Evolutionary conservation across 2,797 vertebrate genomes (phyloP).

Genomic region (Heterohyrax brucei): DNA sequence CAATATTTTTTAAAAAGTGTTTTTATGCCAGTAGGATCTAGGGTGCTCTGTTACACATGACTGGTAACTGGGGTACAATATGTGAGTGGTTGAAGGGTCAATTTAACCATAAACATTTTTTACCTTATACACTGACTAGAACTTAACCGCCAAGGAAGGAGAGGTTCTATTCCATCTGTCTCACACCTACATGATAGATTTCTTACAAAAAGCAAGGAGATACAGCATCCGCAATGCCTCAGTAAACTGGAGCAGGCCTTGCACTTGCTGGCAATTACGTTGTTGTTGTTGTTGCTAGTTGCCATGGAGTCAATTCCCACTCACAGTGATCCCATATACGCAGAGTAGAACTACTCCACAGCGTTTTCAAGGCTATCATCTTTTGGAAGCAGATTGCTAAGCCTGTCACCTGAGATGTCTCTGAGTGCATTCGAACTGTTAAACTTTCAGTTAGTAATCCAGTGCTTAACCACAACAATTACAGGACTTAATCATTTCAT

Average conservation of each 20-base stretch:
- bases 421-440: neutral
- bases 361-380: neutral
- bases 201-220: neutral
- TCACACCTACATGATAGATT: neutral
- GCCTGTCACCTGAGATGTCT: neutral
- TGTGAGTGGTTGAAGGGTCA: neutral
- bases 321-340: neutral
- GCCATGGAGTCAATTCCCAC: neutral
- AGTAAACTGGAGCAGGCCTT: neutral
- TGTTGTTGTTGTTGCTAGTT: neutral
- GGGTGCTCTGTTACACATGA: neutral
- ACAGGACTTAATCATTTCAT: slow-evolving; percentile 22
- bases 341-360: neutral
- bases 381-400: neutral
- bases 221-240: neutral
- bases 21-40: neutral
- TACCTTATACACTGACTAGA: neutral
- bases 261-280: neutral
- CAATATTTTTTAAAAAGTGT: neutral
- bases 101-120: neutral
- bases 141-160: neutral
- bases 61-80: neutral
- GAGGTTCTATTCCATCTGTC: neutral
- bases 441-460: neutral
- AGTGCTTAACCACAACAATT: neutral